Conservation (phyloP, 1,140 invertebrate genomes). For the Heliconius hermathena region DNA sequence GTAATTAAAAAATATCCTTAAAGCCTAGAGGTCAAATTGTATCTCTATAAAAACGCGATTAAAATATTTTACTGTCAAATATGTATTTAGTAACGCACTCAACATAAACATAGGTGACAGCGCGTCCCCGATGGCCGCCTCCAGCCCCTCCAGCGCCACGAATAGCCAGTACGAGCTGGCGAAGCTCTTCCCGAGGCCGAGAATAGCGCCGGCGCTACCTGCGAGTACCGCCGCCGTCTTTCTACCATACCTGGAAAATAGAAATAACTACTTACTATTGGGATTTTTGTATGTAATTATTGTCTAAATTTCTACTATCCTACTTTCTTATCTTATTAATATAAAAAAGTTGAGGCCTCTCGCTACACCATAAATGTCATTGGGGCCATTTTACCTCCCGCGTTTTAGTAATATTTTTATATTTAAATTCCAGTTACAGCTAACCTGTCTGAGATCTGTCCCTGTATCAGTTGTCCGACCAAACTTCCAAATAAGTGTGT, state of each 20-base stretch:
- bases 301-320: too few species aligned
- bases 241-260: conserved; percentile 59
- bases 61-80: too few species aligned
- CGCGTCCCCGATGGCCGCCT: conserved; percentile 70
- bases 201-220: conserved; percentile 63
- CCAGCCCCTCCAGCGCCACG: conserved; percentile 60
- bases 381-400: too few species aligned
- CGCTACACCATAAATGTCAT: too few species aligned
- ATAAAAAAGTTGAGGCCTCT: too few species aligned
- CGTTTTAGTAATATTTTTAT: too few species aligned
- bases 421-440: neutral
- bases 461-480: conserved; percentile 65
- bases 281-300: neutral
- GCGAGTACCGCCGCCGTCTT: conserved; percentile 72
- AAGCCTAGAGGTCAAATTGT: too few species aligned
- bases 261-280: neutral
- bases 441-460: conserved; percentile 71
- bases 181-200: conserved; percentile 68
- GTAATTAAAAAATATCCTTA: too few species aligned
- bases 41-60: too few species aligned
- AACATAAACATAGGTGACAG: conserved; percentile 75
- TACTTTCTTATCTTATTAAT: too few species aligned
- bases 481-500: conserved; percentile 69
- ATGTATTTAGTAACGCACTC: conserved; percentile 50
- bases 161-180: conserved; percentile 62